Percentiles rank a stretch among this genome's conserved stretches.
Evolutionary conservation across 1,140 invertebrate species (phyloP).

Genomic region (Asbolus verrucosus): DNA sequence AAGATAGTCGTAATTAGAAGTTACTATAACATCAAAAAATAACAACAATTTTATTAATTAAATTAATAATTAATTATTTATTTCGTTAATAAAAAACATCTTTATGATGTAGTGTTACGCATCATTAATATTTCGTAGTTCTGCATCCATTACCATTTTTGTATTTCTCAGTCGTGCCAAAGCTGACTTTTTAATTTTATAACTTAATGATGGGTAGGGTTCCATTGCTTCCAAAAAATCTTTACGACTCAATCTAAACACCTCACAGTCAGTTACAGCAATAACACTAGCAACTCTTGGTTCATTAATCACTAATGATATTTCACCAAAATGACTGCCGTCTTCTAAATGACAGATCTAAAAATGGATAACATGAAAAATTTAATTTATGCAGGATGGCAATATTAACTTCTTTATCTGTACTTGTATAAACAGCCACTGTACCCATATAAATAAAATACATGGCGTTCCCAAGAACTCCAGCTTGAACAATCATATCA

Average conservation of each 20-base stretch:
- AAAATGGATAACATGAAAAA: not conserved
- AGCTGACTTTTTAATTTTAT: conserved; percentile 18
- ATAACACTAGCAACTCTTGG: conserved; percentile 67
- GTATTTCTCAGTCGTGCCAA: conserved; percentile 7
- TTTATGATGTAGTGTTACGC: no score
- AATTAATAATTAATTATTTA: no score
- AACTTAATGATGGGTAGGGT: conserved; percentile 40
- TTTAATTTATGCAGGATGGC: not conserved
- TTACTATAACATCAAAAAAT: no score
- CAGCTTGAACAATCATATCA: conserved; percentile 67
- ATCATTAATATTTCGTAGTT: no score
- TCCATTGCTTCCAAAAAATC: conserved; percentile 47
- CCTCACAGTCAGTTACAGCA: conserved; percentile 70
- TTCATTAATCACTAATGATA: conserved; percentile 67
- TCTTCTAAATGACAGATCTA: conserved; percentile 59
- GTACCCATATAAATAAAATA: conserved; percentile 70
- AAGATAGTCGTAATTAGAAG: no score
- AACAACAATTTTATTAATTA: no score
- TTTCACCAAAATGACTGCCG: conserved; percentile 58
- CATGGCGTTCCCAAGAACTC: conserved; percentile 70
- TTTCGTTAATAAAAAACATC: no score
- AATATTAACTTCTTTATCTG: conserved; percentile 67
- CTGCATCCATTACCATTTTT: not conserved
- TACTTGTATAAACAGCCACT: conserved; percentile 69
- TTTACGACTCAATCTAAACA: conserved; percentile 65